Percentiles rank a stretch among this genome's conserved stretches.
phyloP scores from a whole-genome alignment of 2,888 invertebrate genomes.

The Pasiphila rectangulata region DNA sequence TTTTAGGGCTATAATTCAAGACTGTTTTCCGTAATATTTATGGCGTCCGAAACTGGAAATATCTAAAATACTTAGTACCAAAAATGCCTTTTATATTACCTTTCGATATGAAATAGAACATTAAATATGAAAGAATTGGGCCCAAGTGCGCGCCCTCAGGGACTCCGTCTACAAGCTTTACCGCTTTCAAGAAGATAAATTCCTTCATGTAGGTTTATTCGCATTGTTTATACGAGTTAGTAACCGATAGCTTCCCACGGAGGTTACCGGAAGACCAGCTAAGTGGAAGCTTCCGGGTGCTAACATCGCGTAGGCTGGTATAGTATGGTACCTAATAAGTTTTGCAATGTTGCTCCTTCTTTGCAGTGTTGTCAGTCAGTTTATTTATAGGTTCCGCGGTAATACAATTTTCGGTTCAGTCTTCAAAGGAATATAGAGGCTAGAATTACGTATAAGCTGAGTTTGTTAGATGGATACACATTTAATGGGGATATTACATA shows the following conservation, averaged over 20 bases:
- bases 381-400: constrained; percentile 8
- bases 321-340: constrained; percentile 21
- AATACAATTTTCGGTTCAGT: background rate
- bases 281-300: constrained; percentile 42
- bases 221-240: constrained; percentile 17
- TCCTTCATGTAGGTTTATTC: constrained; percentile 3
- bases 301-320: constrained; percentile 26
- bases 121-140: no score
- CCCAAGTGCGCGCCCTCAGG: no score
- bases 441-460: no score
- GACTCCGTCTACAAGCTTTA: background rate
- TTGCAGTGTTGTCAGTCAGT: constrained; percentile 8
- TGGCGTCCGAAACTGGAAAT: no score
- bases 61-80: no score
- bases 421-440: background rate
- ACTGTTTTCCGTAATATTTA: no score
- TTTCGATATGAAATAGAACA: no score
- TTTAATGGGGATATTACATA: no score
- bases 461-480: no score
- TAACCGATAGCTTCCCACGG: constrained; percentile 39
- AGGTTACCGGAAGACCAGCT: constrained; percentile 43
- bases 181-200: background rate
- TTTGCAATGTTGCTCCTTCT: constrained; percentile 19
- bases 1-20: no score
- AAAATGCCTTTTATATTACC: no score